Evolutionary conservation across 2,113 vertebrate species (phyloP), one percentile per base, ranked within the genome.

Genomic region (Pluvialis apricaria): DNA sequence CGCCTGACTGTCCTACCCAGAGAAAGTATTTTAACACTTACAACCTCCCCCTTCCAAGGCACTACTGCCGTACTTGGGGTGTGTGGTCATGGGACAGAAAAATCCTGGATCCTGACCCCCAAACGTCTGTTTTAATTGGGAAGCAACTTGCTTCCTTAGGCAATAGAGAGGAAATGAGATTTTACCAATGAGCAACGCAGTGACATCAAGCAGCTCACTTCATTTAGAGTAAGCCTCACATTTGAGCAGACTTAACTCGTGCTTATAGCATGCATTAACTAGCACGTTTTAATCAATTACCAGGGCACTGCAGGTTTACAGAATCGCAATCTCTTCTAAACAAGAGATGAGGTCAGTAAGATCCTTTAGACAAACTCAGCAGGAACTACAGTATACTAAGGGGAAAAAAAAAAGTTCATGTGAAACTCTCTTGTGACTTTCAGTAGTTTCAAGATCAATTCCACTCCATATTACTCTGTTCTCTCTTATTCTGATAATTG

Each of bases 401-500:
- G 42, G 42, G 36, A 34, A 60, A 92, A 88, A 72, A 72, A 80
- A 42, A 91, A 68, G 22, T 70, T 84, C 55, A 69, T 2, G 17
- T 49, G 36, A 76, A 89, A 82, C 40, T 89, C 54, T 88, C 69
- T 54, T 8, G 15, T 85, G 58, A 79, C 72, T 85, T 95, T 42
- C 87, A 84, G 69, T 38, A 94, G 36, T 62, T 92, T 76, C 52
- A 82, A 88, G 94, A 88, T 82, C 86, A 82, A 62, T 70, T 89
- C 57, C 29, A 49, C 36, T 89, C 81, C 11, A 2, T 69, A 86
- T 82, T 92, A 65, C 51, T 79, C 29, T 91, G 28, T 79, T 94
- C 81, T 28, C 40, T 80, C 65, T 79, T 90, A 57, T 73, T 91
- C 86, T 91, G 70, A 82, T 91, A 96, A 95, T 54, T 94, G 73